Evolutionary conservation across 2,113 vertebrate species (phyloP).

Genomic region (Tupaia tana): DNA sequence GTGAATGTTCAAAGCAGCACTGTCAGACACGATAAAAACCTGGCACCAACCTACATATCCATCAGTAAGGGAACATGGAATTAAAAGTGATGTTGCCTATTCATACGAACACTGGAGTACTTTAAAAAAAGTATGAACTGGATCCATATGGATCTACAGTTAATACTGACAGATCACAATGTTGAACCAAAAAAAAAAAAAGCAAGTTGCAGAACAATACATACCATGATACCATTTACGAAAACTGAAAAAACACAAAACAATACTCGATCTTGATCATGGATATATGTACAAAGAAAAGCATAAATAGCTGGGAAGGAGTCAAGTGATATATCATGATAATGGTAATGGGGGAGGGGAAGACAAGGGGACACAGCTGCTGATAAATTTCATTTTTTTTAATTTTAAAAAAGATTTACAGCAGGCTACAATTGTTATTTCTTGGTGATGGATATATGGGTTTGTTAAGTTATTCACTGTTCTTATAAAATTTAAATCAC

Average conservation of each 20-base stretch:
- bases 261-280: background rate
- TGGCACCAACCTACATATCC: background rate
- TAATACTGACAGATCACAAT: background rate
- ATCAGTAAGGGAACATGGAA: background rate
- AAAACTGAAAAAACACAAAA: conserved; percentile 45
- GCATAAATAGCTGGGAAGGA: background rate
- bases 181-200: background rate
- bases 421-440: conserved; percentile 13
- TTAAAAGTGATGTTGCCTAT: background rate
- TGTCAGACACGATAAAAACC: background rate
- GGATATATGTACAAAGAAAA: background rate
- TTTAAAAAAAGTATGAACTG: background rate
- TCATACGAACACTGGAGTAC: background rate
- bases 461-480: background rate
- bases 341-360: background rate
- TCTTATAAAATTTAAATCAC: background rate
- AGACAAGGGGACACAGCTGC: background rate
- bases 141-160: background rate
- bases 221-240: conserved; percentile 16
- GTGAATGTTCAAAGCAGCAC: background rate
- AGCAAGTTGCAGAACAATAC: background rate
- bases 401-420: conserved; percentile 53
- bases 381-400: background rate
- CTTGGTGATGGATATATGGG: background rate
- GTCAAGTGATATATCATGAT: background rate